Evolutionary conservation across 1,140 invertebrate genomes (phyloP).

Genomic region (Melanaphis sacchari): DNA sequence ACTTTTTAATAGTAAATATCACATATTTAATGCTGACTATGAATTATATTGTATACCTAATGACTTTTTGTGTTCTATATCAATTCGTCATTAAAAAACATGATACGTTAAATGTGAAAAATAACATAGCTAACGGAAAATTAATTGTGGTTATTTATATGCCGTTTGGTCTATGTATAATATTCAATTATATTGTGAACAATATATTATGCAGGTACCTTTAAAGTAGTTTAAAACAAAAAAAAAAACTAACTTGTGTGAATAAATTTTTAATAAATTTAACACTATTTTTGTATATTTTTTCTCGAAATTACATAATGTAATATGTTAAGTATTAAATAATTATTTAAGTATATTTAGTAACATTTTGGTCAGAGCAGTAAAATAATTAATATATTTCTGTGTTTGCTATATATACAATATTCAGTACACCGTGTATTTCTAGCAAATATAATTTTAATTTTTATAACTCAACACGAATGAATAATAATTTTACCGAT

Average conservation of each 20-base stretch:
- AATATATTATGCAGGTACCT: too few relatives aligned
- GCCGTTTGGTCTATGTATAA: neutral
- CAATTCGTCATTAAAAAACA: neutral
- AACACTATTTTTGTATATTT: neutral
- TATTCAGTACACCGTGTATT: neutral
- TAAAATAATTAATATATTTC: neutral
- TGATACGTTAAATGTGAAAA: neutral
- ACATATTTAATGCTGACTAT: neutral
- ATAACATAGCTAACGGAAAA: neutral
- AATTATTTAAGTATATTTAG: neutral
- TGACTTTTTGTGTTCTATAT: neutral
- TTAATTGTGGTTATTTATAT: neutral
- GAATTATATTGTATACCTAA: neutral
- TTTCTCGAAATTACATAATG: neutral
- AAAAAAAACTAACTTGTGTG: too few relatives aligned
- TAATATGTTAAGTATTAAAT: neutral
- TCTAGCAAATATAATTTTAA: neutral
- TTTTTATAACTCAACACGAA: neutral
- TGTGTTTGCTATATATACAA: neutral
- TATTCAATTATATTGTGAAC: neutral
- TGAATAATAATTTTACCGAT: neutral
- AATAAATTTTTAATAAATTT: neutral
- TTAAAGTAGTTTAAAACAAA: too few relatives aligned
- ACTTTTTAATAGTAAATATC: neutral
- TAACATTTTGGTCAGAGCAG: neutral